Evolutionary conservation across 2,888 invertebrate genomes (phyloP).

Genomic region (Platerodrilus igneus): DNA sequence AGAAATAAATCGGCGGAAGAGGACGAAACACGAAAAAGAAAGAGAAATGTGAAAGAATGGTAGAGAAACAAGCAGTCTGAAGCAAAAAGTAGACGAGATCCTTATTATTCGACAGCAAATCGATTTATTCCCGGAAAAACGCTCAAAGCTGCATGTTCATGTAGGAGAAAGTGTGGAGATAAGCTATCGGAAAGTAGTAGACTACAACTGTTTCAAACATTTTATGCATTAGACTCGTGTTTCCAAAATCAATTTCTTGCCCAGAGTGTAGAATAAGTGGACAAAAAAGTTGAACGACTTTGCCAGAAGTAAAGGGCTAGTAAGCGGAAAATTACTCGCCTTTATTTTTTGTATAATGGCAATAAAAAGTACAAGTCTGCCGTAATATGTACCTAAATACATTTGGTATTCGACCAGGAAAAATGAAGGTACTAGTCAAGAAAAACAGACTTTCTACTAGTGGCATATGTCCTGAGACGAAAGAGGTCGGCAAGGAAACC

Average conservation of each 20-base stretch:
- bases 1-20: no score
- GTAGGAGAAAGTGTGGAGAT: conserved; percentile 1
- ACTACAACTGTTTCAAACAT: not conserved
- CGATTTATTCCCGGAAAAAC: not conserved
- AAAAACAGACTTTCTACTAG: conserved; percentile 3
- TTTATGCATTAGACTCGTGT: not conserved
- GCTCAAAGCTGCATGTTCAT: not conserved
- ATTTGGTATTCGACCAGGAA: conserved; percentile 2
- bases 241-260: conserved; percentile 5
- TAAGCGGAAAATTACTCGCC: not conserved
- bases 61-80: no score
- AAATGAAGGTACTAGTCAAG: conserved; percentile 5
- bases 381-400: conserved; percentile 9
- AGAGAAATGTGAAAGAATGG: no score
- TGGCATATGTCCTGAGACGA: conserved; percentile 5
- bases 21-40: no score
- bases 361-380: not conserved
- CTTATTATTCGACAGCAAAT: no score
- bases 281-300: not conserved
- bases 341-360: not conserved
- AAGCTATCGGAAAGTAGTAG: not conserved
- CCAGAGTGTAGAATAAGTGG: not conserved
- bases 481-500: no score
- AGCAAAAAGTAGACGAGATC: no score
- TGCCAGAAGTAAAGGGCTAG: not conserved